A percentile compares a stretch with the other conserved stretches of the same genome.
phyloP scores from a whole-genome alignment of 2,797 vertebrate species.

The Acrocephalus scirpaceus region DNA sequence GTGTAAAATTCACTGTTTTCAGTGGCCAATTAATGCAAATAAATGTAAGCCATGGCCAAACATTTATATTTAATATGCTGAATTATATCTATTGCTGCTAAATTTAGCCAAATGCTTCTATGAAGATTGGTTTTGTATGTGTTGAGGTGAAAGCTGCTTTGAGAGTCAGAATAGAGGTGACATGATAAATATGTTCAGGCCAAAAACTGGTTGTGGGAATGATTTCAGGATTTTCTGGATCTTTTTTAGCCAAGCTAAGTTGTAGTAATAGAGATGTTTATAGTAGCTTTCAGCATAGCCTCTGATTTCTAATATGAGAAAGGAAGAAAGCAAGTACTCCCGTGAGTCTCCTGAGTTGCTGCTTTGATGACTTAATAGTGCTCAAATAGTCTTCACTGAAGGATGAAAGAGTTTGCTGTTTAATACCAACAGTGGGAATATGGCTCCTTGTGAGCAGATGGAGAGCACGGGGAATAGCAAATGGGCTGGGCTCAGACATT shows the following conservation, averaged over 20 bases:
- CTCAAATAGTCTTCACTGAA: neutral
- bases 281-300: slow-evolving; percentile 18
- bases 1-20: neutral
- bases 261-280: neutral
- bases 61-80: neutral
- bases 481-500: slow-evolving; percentile 27
- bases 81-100: neutral
- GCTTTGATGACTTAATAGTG: neutral
- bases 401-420: slow-evolving; percentile 19
- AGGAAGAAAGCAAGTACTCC: slow-evolving; percentile 7
- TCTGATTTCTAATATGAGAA: slow-evolving; percentile 39
- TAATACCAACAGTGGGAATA: neutral
- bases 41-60: neutral
- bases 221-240: neutral
- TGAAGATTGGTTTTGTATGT: neutral
- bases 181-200: neutral
- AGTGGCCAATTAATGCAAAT: neutral
- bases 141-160: neutral
- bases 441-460: neutral
- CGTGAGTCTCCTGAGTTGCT: slow-evolving; percentile 1
- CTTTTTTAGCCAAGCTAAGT: neutral
- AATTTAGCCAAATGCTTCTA: neutral
- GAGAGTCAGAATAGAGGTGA: neutral
- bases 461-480: neutral
- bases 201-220: neutral